A percentile compares a stretch with the other conserved stretches of the same genome.
Conservation (phyloP, 2,888 invertebrate species). For the Pheosia gnoma region DNA sequence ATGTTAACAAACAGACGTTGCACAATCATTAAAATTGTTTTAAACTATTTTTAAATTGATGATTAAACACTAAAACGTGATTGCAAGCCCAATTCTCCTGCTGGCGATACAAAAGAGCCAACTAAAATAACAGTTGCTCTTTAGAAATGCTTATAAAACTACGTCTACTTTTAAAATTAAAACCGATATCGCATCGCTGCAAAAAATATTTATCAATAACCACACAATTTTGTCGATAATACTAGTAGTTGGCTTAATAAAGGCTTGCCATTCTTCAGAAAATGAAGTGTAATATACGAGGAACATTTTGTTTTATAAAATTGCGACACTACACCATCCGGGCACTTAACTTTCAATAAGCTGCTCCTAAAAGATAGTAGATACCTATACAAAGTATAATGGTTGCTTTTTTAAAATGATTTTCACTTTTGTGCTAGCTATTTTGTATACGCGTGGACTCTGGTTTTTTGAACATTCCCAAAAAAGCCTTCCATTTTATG, state of each 20-base stretch:
- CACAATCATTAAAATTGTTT: no score
- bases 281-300: constrained; percentile 28
- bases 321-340: constrained; percentile 43
- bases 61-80: background rate
- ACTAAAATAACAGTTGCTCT: background rate
- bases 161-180: constrained; percentile 1
- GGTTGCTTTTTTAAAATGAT: background rate
- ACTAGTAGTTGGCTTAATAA: constrained; percentile 30
- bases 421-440: no score
- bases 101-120: constrained; percentile 1
- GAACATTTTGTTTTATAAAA: constrained; percentile 53
- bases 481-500: no score
- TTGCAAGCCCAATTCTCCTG: background rate
- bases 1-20: no score
- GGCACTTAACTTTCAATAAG: constrained; percentile 60
- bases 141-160: background rate
- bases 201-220: constrained; percentile 14
- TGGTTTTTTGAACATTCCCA: no score
- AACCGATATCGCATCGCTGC: background rate
- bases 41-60: no score
- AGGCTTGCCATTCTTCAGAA: constrained; percentile 31
- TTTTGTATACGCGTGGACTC: no score
- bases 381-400: background rate
- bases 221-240: constrained; percentile 34
- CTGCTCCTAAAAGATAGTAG: background rate